These are phyloP conservation scores for Dryobotodes eremita DNA, from an alignment of 2,888 invertebrate species.

Conservation along the genomic window DNA sequence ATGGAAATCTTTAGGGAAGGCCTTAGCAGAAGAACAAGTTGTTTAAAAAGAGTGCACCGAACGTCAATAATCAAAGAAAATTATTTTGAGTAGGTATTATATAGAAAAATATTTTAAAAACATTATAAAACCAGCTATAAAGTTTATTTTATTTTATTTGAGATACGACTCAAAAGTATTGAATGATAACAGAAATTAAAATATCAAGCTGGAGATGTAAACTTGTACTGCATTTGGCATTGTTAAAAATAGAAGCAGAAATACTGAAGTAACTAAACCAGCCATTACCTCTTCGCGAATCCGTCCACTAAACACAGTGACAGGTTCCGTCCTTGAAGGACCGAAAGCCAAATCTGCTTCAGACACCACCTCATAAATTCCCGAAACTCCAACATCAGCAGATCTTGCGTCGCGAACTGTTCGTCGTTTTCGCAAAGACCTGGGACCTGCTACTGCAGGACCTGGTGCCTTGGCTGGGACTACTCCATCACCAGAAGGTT, in stretches of 20 bases:
- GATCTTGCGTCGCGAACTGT: constrained; percentile 94
- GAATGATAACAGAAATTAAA: not conserved
- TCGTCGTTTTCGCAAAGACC: constrained; percentile 91
- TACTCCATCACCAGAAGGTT: constrained; percentile 83
- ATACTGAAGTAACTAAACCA: not conserved
- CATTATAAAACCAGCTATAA: no score
- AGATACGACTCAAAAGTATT: not conserved
- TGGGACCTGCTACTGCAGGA: constrained; percentile 89
- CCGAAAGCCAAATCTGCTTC: constrained; percentile 97
- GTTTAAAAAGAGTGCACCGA: no score
- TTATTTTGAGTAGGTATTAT: no score
- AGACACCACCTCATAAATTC: constrained; percentile 97
- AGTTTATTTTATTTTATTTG: no score
- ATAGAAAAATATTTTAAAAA: no score
- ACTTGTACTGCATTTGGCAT: not conserved
- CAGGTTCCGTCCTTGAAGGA: constrained; percentile 94
- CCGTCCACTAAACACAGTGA: constrained; percentile 96
- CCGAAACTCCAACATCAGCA: constrained; percentile 97
- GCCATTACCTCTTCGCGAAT: constrained; percentile 93
- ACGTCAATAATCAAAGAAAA: no score
- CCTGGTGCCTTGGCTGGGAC: constrained; percentile 89
- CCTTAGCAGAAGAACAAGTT: no score
- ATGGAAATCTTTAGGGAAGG: no score
- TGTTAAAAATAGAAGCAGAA: not conserved
- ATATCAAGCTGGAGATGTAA: not conserved